Evolutionary conservation across 2,113 vertebrate genomes (phyloP).

Genomic region (Dasypus novemcinctus): DNA sequence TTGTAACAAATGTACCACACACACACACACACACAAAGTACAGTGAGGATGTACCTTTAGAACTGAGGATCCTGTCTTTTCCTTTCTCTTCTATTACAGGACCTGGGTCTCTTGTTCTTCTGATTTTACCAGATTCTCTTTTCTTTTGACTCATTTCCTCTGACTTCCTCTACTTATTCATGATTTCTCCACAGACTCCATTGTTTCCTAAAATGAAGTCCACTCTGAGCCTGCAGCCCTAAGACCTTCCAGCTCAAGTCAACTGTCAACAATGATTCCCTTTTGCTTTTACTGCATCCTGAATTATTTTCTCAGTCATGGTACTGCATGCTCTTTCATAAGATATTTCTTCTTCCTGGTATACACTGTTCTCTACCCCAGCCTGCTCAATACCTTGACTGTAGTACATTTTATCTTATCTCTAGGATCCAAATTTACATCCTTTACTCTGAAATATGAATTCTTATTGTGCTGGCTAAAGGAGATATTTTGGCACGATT

Average conservation of each 20-base stretch:
- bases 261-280: not conserved
- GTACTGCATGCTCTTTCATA: not conserved
- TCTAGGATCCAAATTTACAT: not conserved
- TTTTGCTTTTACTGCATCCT: rapidly evolving
- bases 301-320: not conserved
- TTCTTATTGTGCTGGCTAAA: not conserved
- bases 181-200: not conserved
- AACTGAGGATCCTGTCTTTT: not conserved
- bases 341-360: not conserved
- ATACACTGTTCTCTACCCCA: not conserved
- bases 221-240: not conserved
- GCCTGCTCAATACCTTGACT: not conserved
- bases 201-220: not conserved
- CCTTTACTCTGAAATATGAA: not conserved
- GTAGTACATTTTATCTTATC: not conserved
- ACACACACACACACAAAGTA: not conserved
- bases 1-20: no score
- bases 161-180: not conserved
- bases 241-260: not conserved
- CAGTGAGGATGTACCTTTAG: not conserved
- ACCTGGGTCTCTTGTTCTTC: not conserved
- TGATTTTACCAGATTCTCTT: not conserved
- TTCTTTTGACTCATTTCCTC: not conserved
- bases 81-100: not conserved
- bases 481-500: not conserved